A percentile compares a stretch with the other conserved stretches of the same genome.
phyloP scores from a whole-genome alignment of 2,888 invertebrate species.

The Macaria liturata region DNA sequence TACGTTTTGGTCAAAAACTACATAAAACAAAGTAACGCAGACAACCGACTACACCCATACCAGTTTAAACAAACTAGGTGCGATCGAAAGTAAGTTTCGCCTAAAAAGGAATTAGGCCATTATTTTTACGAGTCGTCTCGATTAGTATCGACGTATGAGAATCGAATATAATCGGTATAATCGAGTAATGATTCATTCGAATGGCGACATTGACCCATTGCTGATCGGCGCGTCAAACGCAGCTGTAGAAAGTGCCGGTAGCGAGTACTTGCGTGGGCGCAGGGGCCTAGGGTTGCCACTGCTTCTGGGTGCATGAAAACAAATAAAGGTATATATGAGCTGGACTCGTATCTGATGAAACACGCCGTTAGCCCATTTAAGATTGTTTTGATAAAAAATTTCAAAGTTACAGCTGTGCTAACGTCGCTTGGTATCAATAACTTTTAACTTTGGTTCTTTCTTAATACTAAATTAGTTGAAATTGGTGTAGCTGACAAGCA shows the following conservation, averaged over 20 bases:
- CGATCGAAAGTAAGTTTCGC: constrained; percentile 9
- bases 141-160: constrained; percentile 5
- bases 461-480: no score
- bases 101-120: constrained; percentile 6
- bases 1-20: no score
- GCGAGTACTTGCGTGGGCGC: constrained; percentile 40
- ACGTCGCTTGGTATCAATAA: no score
- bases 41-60: constrained; percentile 8
- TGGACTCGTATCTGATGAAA: no score
- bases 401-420: no score
- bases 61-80: constrained; percentile 14
- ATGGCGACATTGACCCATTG: constrained; percentile 34
- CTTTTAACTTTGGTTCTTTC: no score
- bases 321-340: no score
- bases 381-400: no score
- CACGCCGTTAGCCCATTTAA: no score
- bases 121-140: constrained; percentile 21
- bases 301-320: no score
- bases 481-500: no score
- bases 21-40: no score
- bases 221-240: constrained; percentile 24
- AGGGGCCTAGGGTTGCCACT: constrained; percentile 12
- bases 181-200: constrained; percentile 27
- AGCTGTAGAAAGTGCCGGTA: constrained; percentile 33
- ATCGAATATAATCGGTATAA: constrained; percentile 21